Conservation (phyloP, 2,797 vertebrate species). For the Catamblyrhynchus diadema region DNA sequence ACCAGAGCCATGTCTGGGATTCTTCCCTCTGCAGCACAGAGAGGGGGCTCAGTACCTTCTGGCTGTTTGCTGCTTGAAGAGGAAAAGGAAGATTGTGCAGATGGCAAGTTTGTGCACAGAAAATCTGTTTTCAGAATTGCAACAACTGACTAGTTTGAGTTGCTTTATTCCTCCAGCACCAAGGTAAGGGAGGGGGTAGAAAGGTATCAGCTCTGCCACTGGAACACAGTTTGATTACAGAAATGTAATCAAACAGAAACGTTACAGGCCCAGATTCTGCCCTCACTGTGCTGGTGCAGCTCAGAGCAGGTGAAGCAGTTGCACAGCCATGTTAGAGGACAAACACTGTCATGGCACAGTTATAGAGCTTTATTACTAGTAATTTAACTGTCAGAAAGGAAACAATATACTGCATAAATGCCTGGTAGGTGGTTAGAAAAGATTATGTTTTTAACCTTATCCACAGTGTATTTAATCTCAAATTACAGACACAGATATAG, state of each 20-base stretch:
- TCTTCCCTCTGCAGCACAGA: not conserved
- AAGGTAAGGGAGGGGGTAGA: not conserved
- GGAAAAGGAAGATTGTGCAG: not conserved
- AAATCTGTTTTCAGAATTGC: not conserved
- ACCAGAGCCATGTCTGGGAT: not conserved
- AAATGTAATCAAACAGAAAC: not conserved
- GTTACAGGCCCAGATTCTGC: not conserved
- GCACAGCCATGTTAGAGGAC: not conserved
- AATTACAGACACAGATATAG: not conserved
- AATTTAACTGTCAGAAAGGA: not conserved
- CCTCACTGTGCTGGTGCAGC: not conserved
- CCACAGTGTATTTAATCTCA: not conserved
- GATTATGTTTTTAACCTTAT: not conserved
- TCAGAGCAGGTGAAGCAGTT: not conserved
- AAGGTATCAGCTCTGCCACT: not conserved
- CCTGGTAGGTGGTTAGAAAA: not conserved
- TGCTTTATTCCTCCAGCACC: not conserved
- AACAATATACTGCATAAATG: not conserved
- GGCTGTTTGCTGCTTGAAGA: not conserved
- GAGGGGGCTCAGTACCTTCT: not conserved
- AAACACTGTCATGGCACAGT: not conserved
- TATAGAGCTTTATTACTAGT: not conserved
- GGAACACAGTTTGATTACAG: not conserved
- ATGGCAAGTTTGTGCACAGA: not conserved
- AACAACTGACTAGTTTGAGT: not conserved